Evolutionary conservation across 2,888 invertebrate species (phyloP).

Genomic region (Tiphia femorata): DNA sequence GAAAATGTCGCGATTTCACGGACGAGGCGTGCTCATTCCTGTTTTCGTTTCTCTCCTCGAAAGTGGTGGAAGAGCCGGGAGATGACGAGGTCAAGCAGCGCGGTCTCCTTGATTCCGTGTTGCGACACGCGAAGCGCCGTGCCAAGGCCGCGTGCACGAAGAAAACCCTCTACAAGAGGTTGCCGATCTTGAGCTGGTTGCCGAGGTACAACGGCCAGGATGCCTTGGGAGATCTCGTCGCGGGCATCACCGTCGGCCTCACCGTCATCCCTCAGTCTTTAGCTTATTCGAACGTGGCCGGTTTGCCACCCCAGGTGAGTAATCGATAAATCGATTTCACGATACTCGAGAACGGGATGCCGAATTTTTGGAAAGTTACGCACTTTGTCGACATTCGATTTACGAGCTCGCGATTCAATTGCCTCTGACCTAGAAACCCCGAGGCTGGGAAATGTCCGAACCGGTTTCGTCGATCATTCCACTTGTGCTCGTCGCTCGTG

Average conservation of each 20-base stretch:
- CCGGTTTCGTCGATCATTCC: too few relatives aligned
- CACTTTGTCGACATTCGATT: too few relatives aligned
- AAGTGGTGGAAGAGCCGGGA: conserved; percentile 63
- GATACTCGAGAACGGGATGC: too few relatives aligned
- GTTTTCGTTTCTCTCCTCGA: too few relatives aligned
- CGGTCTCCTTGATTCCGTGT: conserved; percentile 58
- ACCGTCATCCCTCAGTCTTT: conserved; percentile 94
- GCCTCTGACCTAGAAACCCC: too few relatives aligned
- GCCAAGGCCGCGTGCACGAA: conserved; percentile 73
- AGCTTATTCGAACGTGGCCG: conserved; percentile 85
- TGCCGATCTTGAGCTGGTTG: conserved; percentile 84
- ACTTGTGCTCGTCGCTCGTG: too few relatives aligned
- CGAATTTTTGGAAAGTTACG: background rate
- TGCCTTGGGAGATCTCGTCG: conserved; percentile 88
- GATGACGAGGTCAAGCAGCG: conserved; percentile 57
- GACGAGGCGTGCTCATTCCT: too few relatives aligned
- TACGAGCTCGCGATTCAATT: too few relatives aligned
- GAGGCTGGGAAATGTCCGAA: too few relatives aligned
- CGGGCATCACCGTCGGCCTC: conserved; percentile 91
- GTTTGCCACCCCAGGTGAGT: conserved; percentile 78
- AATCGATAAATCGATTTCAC: background rate
- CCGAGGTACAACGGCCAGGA: conserved; percentile 80
- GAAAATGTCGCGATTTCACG: too few relatives aligned
- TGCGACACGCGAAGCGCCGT: conserved; percentile 69
- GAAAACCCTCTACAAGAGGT: conserved; percentile 79